These are phyloP conservation scores for Dendrocincla fuliginosa DNA, from an alignment of 2,797 vertebrate genomes.

Conservation along the genomic window DNA sequence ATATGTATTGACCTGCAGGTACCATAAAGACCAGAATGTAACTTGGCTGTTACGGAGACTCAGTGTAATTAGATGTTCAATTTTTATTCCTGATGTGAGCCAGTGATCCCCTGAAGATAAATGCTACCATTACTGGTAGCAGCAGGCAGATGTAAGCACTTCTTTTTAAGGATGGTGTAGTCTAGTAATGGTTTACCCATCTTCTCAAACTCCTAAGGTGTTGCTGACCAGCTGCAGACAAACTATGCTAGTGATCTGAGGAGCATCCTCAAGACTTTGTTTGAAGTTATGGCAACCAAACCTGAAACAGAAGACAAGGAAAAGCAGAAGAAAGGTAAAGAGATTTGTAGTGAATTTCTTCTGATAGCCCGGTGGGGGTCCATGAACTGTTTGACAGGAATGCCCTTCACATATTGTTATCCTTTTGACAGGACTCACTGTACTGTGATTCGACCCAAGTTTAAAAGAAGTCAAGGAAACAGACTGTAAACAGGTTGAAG, in stretches of 20 bases:
- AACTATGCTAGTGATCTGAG: constrained; percentile 97
- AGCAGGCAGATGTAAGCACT: background rate
- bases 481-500: background rate
- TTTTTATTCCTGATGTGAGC: background rate
- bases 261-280: constrained; percentile 95
- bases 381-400: background rate
- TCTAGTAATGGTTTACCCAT: background rate
- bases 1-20: background rate
- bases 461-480: background rate
- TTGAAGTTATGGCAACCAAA: constrained; percentile 98
- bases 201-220: constrained; percentile 80
- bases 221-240: constrained; percentile 97
- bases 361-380: background rate
- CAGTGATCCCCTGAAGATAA: background rate
- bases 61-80: background rate
- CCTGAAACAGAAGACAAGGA: constrained; percentile 87
- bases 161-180: background rate
- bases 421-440: background rate
- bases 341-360: background rate
- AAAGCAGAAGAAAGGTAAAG: constrained; percentile 88
- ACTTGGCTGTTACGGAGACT: background rate
- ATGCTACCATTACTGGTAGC: background rate
- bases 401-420: background rate
- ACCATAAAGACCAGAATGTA: background rate
- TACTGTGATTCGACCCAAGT: background rate